Evolutionary conservation across 2,797 vertebrate genomes (phyloP).

Genomic region (Schizopygopsis pylzovi): DNA sequence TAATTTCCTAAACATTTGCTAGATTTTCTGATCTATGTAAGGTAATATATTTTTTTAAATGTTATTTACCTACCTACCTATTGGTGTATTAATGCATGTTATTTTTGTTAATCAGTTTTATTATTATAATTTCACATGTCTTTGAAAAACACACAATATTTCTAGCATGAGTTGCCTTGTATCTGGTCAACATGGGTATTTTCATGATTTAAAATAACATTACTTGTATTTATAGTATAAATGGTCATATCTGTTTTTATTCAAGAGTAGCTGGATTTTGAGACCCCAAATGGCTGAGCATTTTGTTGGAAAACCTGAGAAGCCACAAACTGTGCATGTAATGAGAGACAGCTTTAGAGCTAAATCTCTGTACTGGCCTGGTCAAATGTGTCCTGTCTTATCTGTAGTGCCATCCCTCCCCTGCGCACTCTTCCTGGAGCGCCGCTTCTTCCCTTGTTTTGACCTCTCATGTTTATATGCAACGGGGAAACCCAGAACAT

Average conservation of each 20-base stretch:
- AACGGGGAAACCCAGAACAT: constrained; percentile 59
- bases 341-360: constrained; percentile 11
- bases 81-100: background rate
- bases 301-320: constrained; percentile 20
- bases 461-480: constrained; percentile 53
- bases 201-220: background rate
- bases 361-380: constrained; percentile 20
- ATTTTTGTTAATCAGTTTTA: background rate
- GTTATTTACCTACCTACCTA: background rate
- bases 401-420: constrained; percentile 76
- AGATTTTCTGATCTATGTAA: background rate
- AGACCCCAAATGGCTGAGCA: too few relatives aligned
- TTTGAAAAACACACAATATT: background rate
- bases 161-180: background rate
- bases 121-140: background rate
- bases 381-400: constrained; percentile 65
- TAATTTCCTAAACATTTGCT: background rate
- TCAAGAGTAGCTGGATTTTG: constrained; percentile 10
- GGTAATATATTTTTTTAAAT: too few relatives aligned
- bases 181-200: background rate
- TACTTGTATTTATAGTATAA: background rate
- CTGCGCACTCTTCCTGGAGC: constrained; percentile 73
- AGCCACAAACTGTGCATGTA: constrained; percentile 27
- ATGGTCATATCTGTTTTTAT: background rate
- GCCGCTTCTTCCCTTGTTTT: constrained; percentile 57